Evolutionary conservation across 2,113 vertebrate species (phyloP).

Genomic region (Ophthalmolycus amberensis): DNA sequence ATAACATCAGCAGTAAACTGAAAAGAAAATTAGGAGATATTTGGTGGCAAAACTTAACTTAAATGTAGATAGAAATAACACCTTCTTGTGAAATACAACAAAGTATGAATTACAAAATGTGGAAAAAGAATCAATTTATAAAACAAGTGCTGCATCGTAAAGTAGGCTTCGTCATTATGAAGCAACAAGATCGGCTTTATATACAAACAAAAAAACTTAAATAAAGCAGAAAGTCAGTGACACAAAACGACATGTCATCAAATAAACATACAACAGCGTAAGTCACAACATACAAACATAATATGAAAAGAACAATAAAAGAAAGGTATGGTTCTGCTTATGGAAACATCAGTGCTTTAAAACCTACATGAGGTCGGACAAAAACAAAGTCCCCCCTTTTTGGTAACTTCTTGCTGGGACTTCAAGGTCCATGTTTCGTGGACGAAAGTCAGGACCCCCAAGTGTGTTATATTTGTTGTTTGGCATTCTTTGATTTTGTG

Average conservation of each 20-base stretch:
- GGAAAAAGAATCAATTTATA: not conserved
- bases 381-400: constrained; percentile 71
- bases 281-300: constrained; percentile 43
- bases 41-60: not conserved
- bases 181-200: not conserved
- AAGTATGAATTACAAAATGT: constrained; percentile 1
- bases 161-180: constrained; percentile 1
- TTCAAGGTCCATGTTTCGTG: constrained; percentile 75
- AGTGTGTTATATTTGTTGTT: constrained; percentile 64
- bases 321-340: not conserved
- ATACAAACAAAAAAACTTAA: not conserved
- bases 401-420: constrained; percentile 69
- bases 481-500: constrained; percentile 40
- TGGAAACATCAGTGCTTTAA: not conserved
- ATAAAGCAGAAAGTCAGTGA: not conserved
- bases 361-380: constrained; percentile 72
- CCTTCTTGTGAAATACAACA: not conserved
- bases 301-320: not conserved
- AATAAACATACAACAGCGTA: not conserved
- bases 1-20: not conserved
- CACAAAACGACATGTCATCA: not conserved
- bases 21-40: not conserved
- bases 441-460: constrained; percentile 49
- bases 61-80: not conserved
- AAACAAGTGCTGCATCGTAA: constrained; percentile 23